A percentile compares a stretch with the other conserved stretches of the same genome.
Conservation (phyloP, 2,888 invertebrate genomes). For the Nemurella pictetii region DNA sequence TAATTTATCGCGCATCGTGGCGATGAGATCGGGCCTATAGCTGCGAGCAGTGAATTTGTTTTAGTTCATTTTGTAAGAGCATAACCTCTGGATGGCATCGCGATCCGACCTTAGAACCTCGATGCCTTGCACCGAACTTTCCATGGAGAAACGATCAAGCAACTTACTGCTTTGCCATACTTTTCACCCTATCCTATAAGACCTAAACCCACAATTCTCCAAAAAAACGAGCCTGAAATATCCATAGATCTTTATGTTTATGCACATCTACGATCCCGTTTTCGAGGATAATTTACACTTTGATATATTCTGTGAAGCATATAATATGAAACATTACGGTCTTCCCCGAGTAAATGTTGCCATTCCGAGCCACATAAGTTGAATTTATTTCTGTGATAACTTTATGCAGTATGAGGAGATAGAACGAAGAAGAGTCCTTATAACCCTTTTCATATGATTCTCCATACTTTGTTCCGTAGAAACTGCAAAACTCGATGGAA, state of each 20-base stretch:
- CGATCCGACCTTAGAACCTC: neutral
- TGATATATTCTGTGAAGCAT: conserved; percentile 24
- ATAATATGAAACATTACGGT: conserved; percentile 29
- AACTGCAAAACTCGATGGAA: neutral
- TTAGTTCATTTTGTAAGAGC: conserved; percentile 28
- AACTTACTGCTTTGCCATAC: conserved; percentile 12
- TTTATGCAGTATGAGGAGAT: neutral
- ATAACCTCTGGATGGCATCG: neutral
- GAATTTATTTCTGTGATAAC: conserved; percentile 12
- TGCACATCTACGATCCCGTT: conserved; percentile 21
- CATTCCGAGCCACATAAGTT: conserved; percentile 23
- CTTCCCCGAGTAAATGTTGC: conserved; percentile 24
- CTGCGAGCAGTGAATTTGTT: conserved; percentile 23
- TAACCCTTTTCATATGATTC: neutral
- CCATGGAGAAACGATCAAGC: conserved; percentile 8
- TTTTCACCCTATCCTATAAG: conserved; percentile 28
- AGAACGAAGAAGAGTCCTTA: neutral
- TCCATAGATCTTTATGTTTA: conserved; percentile 38
- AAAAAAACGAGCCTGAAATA: conserved; percentile 30
- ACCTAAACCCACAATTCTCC: conserved; percentile 26
- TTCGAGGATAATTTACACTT: conserved; percentile 24
- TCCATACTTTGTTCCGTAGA: neutral
- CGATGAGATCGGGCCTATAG: conserved; percentile 47
- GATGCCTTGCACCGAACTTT: neutral
- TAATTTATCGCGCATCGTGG: conserved; percentile 52